Conservation (phyloP, 1,140 invertebrate species). For the Pentalonia nigronervosa region DNA sequence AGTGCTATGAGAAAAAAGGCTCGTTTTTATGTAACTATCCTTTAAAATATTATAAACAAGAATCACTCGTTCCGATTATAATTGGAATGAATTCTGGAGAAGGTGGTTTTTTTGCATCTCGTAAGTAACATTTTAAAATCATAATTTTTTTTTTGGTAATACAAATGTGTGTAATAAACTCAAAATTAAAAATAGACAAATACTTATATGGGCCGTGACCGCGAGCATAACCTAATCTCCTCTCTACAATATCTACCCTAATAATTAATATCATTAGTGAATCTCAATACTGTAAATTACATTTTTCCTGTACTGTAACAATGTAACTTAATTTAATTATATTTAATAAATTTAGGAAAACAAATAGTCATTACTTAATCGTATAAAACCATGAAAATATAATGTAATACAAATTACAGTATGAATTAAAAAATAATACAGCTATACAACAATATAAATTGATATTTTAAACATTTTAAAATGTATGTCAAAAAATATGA, state of each 20-base stretch:
- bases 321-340: neutral
- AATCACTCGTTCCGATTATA: conserved; percentile 47
- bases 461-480: neutral
- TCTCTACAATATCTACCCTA: neutral
- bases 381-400: neutral
- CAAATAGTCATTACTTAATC: neutral
- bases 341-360: neutral
- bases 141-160: neutral
- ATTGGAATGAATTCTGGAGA: conserved; percentile 48
- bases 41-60: conserved; percentile 38
- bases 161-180: neutral
- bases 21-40: conserved; percentile 26
- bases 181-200: neutral
- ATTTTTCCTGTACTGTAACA: neutral
- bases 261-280: neutral
- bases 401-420: neutral
- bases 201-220: neutral
- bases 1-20: neutral
- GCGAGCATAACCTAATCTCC: neutral
- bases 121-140: conserved; percentile 1
- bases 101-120: conserved; percentile 39
- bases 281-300: neutral
- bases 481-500: neutral
- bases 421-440: neutral
- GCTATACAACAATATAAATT: neutral